phyloP scores from a whole-genome alignment of 2,888 invertebrate species.

The Drosophila bunnanda region DNA sequence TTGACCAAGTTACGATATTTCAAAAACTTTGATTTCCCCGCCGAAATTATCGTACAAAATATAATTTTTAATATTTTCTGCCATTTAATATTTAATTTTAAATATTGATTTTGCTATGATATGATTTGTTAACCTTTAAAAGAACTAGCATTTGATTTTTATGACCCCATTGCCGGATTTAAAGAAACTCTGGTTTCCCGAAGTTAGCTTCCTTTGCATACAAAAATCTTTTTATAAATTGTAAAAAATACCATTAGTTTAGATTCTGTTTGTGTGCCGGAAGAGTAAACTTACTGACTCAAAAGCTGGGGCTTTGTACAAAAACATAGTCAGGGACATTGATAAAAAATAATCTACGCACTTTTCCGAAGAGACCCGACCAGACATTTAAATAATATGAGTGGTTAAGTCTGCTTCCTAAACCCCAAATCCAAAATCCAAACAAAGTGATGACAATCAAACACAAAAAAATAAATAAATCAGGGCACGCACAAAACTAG shows the following conservation, averaged over 20 bases:
- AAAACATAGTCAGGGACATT: neutral
- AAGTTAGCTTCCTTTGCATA: neutral
- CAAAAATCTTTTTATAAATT: neutral
- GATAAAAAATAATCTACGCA: neutral
- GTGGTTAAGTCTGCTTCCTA: neutral
- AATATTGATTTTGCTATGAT: no score
- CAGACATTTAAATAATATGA: neutral
- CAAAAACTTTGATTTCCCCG: neutral
- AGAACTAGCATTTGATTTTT: no score
- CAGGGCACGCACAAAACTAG: slow-evolving; percentile 4
- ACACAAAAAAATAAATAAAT: neutral
- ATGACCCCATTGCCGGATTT: no score
- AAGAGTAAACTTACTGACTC: neutral
- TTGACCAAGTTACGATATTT: neutral
- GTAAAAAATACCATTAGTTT: neutral
- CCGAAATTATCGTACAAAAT: no score
- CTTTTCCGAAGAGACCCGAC: neutral
- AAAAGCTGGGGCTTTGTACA: no score
- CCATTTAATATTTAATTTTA: no score
- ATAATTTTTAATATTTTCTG: no score
- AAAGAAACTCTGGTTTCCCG: no score
- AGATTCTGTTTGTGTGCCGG: neutral
- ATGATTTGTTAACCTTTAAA: no score
- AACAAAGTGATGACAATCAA: neutral
- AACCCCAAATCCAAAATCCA: neutral